These are phyloP conservation scores for Tetrao urogallus DNA, from an alignment of 2,113 vertebrate genomes.

Conservation along the genomic window DNA sequence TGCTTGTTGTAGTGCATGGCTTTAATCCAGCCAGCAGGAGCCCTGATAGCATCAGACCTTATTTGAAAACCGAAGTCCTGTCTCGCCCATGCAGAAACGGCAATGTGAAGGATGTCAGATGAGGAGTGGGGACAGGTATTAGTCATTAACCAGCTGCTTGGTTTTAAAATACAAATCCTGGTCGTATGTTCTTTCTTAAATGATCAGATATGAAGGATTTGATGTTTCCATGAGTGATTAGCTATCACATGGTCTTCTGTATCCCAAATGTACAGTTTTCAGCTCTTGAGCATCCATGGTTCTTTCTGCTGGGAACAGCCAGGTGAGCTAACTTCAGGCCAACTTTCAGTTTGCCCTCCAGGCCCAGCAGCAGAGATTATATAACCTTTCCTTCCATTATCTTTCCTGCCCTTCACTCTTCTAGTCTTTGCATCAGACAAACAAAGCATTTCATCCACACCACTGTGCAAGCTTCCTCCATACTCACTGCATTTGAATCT, in stretches of 20 bases:
- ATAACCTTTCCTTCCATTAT: background rate
- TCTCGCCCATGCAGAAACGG: background rate
- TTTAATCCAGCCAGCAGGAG: background rate
- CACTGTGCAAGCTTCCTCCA: background rate
- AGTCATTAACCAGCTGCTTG: conserved; percentile 8
- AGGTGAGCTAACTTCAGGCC: background rate
- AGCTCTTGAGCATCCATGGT: background rate
- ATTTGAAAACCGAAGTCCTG: background rate
- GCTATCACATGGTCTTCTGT: accelerated
- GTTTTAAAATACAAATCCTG: conserved; percentile 29
- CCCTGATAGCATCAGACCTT: background rate
- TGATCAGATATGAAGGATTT: background rate
- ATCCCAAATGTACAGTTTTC: background rate
- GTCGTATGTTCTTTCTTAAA: background rate
- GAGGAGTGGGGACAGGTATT: conserved; percentile 22
- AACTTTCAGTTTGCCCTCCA: background rate
- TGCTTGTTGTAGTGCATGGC: background rate
- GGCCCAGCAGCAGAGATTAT: background rate
- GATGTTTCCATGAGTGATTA: background rate
- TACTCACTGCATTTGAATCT: background rate
- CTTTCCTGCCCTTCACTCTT: background rate
- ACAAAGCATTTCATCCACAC: background rate
- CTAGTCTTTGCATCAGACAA: background rate
- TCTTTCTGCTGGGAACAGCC: background rate
- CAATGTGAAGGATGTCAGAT: background rate